phyloP scores from a whole-genome alignment of 2,797 vertebrate genomes.

The Falco berigora region DNA sequence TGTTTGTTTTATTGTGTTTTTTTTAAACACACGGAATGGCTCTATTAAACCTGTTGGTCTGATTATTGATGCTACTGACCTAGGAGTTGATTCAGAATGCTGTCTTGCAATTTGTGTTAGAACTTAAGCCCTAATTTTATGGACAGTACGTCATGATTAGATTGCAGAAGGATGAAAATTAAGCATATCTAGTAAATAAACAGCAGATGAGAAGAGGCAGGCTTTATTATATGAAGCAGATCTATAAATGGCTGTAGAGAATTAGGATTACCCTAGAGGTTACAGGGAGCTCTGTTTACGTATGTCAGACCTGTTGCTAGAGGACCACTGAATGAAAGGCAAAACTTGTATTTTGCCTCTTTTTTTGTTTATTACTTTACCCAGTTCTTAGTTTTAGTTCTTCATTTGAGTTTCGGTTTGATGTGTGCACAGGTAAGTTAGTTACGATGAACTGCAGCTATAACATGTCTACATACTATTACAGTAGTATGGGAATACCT shows the following conservation, averaged over 20 bases:
- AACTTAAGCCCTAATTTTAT: background rate
- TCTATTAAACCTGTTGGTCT: background rate
- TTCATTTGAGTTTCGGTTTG: background rate
- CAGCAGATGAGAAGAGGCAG: background rate
- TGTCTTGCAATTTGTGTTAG: background rate
- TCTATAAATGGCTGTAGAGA: background rate
- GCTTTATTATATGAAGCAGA: background rate
- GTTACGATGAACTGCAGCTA: background rate
- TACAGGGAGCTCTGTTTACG: background rate
- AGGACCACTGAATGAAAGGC: background rate
- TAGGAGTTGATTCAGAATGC: background rate
- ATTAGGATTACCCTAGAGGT: background rate
- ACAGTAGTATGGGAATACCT: background rate
- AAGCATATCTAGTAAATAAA: background rate
- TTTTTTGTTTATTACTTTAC: background rate
- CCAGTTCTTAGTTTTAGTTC: background rate
- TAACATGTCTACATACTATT: background rate
- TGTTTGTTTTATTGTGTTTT: background rate
- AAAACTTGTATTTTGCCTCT: fast-evolving
- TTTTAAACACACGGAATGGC: background rate
- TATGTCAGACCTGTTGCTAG: background rate
- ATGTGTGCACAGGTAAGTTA: background rate
- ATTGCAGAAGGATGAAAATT: background rate
- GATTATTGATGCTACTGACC: background rate
- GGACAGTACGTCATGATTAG: background rate